These are phyloP conservation scores for Bufotes viridis DNA, from an alignment of 2,797 vertebrate species.

Conservation along the genomic window DNA sequence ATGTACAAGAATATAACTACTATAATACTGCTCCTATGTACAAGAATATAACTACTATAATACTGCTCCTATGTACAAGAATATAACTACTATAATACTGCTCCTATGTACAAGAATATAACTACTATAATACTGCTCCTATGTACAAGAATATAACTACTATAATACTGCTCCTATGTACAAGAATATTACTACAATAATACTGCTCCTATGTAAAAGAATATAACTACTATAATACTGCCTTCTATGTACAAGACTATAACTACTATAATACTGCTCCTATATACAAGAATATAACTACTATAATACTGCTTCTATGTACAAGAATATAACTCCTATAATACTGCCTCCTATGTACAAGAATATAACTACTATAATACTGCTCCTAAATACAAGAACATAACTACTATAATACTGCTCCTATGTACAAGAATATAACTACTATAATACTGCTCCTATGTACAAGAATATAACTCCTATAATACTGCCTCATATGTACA, in stretches of 20 bases:
- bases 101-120: not conserved
- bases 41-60: not conserved
- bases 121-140: not conserved
- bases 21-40: not conserved
- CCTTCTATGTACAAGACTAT: not conserved
- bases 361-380: not conserved
- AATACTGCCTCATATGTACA: not conserved
- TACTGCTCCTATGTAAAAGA: not conserved
- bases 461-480: constrained; percentile 6
- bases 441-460: not conserved
- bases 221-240: not conserved
- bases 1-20: not conserved
- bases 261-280: not conserved
- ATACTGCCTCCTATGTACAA: not conserved
- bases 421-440: no score
- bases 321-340: constrained; percentile 4
- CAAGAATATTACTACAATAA: not conserved
- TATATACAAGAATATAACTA: not conserved
- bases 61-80: no score
- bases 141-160: not conserved
- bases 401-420: not conserved
- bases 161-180: not conserved
- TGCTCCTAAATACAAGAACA: not conserved
- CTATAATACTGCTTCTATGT: not conserved
- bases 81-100: not conserved